Conservation (phyloP, 2,113 vertebrate genomes). For the Macroglossus sobrinus region DNA sequence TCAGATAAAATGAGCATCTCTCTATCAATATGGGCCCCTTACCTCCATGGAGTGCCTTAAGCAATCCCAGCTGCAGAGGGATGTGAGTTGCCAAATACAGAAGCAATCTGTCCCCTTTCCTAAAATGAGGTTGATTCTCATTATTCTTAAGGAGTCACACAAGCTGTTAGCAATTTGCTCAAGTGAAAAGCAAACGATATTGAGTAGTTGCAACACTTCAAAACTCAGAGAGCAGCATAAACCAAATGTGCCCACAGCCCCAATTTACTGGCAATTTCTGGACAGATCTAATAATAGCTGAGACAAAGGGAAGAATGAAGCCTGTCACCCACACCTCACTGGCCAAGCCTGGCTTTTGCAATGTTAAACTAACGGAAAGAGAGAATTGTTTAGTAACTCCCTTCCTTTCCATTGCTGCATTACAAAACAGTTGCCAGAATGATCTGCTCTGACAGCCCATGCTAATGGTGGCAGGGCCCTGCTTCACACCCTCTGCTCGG, state of each 20-base stretch:
- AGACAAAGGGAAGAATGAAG: background rate
- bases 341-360: constrained; percentile 34
- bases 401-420: background rate
- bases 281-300: constrained; percentile 16
- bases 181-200: constrained; percentile 31
- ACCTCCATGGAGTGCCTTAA: background rate
- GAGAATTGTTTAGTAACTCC: constrained; percentile 16
- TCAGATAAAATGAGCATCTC: constrained; percentile 42
- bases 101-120: constrained; percentile 52
- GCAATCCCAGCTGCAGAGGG: constrained; percentile 48
- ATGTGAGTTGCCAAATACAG: constrained; percentile 26
- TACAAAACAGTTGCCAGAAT: background rate
- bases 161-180: constrained; percentile 58
- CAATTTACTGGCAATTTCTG: background rate
- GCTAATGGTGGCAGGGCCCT: background rate
- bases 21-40: background rate
- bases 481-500: background rate
- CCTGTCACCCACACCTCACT: background rate
- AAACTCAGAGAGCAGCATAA: background rate
- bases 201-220: constrained; percentile 21
- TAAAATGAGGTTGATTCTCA: constrained; percentile 60
- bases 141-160: constrained; percentile 54
- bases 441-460: background rate
- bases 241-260: background rate
- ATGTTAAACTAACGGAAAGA: constrained; percentile 31